Percentiles rank a stretch among this genome's conserved stretches.
phyloP scores from a whole-genome alignment of 2,888 invertebrate species.

The Morinoia aosen region DNA sequence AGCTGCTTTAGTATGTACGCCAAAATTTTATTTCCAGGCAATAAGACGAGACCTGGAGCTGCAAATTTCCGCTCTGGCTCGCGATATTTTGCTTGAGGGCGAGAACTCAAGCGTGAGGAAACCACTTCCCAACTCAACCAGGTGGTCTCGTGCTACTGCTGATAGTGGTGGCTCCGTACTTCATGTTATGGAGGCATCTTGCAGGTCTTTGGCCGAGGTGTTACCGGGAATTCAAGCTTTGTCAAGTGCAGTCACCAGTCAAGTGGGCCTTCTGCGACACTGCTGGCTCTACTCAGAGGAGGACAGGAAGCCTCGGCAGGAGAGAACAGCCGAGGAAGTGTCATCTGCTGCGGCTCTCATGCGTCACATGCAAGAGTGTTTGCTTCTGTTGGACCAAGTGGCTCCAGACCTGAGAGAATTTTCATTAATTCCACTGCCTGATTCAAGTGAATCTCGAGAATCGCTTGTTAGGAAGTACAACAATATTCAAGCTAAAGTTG shows the following conservation, averaged over 20 bases:
- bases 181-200: neutral
- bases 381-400: neutral
- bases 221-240: neutral
- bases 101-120: neutral
- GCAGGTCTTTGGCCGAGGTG: neutral
- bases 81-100: neutral
- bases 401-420: neutral
- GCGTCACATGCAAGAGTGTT: neutral
- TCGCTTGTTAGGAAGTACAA: neutral
- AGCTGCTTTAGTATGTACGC: neutral
- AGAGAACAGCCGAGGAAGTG: neutral
- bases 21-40: neutral
- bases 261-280: constrained; percentile 10
- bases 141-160: neutral
- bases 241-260: neutral
- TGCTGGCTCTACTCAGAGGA: constrained; percentile 19
- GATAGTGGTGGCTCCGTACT: neutral
- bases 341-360: neutral
- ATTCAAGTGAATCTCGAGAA: neutral
- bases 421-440: neutral
- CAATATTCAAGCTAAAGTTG: neutral
- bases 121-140: neutral
- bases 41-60: constrained; percentile 39
- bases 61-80: neutral
- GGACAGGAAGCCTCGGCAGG: neutral